Evolutionary conservation across 2,113 vertebrate species (phyloP), one percentile per base, ranked within the genome.

Genomic region (Polypterus senegalus): DNA sequence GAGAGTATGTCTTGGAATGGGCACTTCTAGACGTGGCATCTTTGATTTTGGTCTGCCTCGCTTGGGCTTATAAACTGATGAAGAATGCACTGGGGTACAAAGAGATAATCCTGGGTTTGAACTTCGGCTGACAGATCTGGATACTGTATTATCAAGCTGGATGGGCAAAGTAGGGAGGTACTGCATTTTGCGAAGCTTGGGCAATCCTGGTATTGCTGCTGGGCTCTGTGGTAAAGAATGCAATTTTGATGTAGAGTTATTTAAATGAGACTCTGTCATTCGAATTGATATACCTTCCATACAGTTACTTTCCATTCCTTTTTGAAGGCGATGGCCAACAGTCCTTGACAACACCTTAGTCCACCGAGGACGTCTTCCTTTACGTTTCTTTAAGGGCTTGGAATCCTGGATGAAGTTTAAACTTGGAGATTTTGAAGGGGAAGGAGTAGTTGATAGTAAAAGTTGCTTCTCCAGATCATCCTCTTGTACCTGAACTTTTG

Each of bases 1-100:
- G 9, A 91, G 83, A 62, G 90, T 81, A 46, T 72, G 82, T 71
- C 77, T 89, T 11, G 86, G 89, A 3, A 83, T 76, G 44, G 89
- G 89, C 44, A 87, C 91, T 59, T 97, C 93, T 0, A 97, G 80
- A 11, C 88, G 86, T 8, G 94, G 94, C 94, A 97, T 98, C 77
- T 97, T 92, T 59, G 90, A 79, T 69, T 96, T 96, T 8, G 92
- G 88, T 57, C 92, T 89, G 63, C 91, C 91, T 65, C 92, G 82
- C 78, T 90, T 97, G 56, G 57, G 73, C 63, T 79, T 79, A 63
- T 47, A 63, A 60, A 67, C 61, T 66, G 66, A 7, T 64, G 61
- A 49, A 61, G 64, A 59, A 66, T 70, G 43, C 66, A 65, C 46
- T 58, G 64, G 69, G 57, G 68, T 27, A 27, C 27, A 27, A 27